Evolutionary conservation across 2,113 vertebrate species (phyloP).

Genomic region (Tympanuchus pallidicinctus): DNA sequence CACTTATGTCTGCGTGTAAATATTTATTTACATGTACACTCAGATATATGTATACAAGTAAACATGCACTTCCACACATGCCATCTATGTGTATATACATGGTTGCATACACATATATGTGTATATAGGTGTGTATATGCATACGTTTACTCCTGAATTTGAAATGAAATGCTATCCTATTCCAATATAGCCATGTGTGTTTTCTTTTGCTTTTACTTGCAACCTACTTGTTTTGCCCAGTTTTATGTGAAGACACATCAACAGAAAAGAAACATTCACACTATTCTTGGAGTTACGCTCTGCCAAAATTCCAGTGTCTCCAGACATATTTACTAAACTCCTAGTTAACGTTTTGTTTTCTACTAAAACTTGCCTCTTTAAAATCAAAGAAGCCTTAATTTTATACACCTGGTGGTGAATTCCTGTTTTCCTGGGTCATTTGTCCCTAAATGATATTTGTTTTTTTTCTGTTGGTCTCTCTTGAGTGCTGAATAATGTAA

Average conservation of each 20-base stretch:
- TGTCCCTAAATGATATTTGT: neutral
- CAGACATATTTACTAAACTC: conserved; percentile 28
- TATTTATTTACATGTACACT: neutral
- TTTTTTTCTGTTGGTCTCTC: neutral
- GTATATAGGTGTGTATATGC: neutral
- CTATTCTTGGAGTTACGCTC: conserved; percentile 15
- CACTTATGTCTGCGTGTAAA: neutral
- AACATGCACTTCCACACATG: neutral
- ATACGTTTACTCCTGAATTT: neutral
- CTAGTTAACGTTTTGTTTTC: conserved; percentile 3
- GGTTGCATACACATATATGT: neutral
- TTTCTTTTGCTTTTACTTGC: conserved; percentile 32
- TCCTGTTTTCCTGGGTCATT: neutral
- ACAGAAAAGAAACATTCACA: conserved; percentile 26
- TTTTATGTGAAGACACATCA: conserved; percentile 7
- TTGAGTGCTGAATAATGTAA: neutral
- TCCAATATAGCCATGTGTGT: neutral
- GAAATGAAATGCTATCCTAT: conserved; percentile 9
- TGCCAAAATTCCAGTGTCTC: conserved; percentile 48
- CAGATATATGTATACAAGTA: neutral
- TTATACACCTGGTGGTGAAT: neutral
- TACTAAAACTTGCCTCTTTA: neutral
- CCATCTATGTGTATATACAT: neutral
- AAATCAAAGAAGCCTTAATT: neutral
- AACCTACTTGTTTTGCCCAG: conserved; percentile 22